Conservation (phyloP, 2,113 vertebrate species). For the Oreochromis tanganicae region DNA sequence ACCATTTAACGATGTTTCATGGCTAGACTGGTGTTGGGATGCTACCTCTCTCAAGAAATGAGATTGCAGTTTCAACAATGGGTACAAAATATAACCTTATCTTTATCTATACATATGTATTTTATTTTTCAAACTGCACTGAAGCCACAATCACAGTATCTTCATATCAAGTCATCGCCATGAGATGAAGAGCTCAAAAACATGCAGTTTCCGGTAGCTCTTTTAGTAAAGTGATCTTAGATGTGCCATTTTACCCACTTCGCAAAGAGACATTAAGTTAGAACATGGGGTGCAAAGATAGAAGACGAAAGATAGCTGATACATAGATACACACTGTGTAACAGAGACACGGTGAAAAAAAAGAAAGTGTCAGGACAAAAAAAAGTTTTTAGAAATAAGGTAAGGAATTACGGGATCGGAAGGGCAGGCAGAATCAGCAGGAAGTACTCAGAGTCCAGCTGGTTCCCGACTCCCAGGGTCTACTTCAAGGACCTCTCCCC, state of each 20-base stretch:
- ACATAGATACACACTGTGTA: not conserved
- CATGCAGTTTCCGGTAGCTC: not conserved
- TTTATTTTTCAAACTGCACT: not conserved
- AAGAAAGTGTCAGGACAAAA: not conserved
- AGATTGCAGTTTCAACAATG: not conserved
- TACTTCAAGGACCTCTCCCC: constrained; percentile 37
- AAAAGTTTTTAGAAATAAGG: not conserved
- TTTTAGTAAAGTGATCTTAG: not conserved
- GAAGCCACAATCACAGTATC: not conserved
- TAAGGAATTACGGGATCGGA: constrained; percentile 3
- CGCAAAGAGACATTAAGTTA: not conserved
- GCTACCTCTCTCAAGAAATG: not conserved
- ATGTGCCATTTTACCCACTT: not conserved
- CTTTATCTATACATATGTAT: not conserved
- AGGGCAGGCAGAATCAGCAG: constrained; percentile 46
- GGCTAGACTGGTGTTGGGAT: not conserved
- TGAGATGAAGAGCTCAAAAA: not conserved
- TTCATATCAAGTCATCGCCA: not conserved
- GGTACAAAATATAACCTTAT: not conserved
- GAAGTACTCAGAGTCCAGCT: constrained; percentile 58
- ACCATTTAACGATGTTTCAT: not conserved
- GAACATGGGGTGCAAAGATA: not conserved
- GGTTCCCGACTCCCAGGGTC: constrained; percentile 42
- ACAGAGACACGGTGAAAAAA: not conserved
- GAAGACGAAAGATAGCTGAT: not conserved